Conservation (phyloP, 2,888 invertebrate species). For the Lasioglossum pauxillum region DNA sequence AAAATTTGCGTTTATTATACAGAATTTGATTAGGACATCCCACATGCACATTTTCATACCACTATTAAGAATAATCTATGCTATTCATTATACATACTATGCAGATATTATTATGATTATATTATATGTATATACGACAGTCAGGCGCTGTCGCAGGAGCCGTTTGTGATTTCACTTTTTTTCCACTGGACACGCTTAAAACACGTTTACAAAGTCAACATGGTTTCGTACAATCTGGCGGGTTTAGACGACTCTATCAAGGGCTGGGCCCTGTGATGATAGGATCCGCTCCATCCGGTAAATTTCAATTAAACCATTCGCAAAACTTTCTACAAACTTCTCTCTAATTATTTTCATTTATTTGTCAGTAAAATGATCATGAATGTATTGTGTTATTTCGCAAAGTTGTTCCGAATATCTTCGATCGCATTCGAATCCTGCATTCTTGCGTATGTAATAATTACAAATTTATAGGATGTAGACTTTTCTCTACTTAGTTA, state of each 20-base stretch:
- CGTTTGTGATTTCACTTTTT: conserved; percentile 94
- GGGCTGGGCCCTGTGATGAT: conserved; percentile 92
- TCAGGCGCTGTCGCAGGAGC: conserved; percentile 89
- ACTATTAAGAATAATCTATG: not conserved
- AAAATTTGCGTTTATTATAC: not conserved
- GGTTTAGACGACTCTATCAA: conserved; percentile 92
- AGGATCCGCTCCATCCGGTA: conserved; percentile 93
- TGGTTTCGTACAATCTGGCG: conserved; percentile 96
- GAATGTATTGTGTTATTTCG: not conserved
- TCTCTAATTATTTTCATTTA: not conserved
- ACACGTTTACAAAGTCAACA: conserved; percentile 96
- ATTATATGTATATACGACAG: conserved; percentile 59
- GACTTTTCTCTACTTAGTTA: not conserved
- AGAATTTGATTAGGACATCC: not conserved
- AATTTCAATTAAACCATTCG: conserved; percentile 20
- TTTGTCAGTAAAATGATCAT: not conserved
- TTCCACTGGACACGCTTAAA: conserved; percentile 98
- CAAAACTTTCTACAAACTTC: not conserved
- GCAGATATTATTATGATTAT: conserved; percentile 4
- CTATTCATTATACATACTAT: not conserved
- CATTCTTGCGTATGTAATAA: not conserved
- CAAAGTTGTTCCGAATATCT: not conserved
- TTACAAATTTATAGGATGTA: not conserved
- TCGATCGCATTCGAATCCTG: not conserved
- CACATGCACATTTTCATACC: not conserved